These are phyloP conservation scores for Pantherophis alleghaniensis DNA, from an alignment of 2,797 vertebrate genomes.

Conservation along the genomic window DNA sequence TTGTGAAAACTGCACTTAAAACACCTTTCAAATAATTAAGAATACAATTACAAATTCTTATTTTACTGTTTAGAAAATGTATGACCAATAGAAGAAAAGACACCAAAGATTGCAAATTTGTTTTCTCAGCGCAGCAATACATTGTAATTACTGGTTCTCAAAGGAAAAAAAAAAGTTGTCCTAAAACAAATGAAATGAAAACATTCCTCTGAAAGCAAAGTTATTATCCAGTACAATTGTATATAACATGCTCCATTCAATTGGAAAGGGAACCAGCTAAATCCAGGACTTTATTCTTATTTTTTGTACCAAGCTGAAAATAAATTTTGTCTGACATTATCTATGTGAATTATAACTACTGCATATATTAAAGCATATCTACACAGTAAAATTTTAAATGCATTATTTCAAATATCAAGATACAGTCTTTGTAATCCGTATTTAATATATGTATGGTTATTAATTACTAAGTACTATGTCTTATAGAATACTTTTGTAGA, in stretches of 20 bases:
- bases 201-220: slow-evolving; percentile 41
- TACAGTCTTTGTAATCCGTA: neutral
- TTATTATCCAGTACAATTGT: slow-evolving; percentile 29
- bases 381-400: neutral
- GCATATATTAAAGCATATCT: neutral
- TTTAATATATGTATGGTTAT: neutral
- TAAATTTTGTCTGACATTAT: neutral
- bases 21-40: neutral
- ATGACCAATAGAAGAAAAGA: neutral
- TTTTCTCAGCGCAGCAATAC: neutral
- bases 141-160: slow-evolving; percentile 17
- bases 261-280: slow-evolving; percentile 20
- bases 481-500: neutral
- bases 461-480: neutral
- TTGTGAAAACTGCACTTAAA: neutral
- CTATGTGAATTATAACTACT: neutral
- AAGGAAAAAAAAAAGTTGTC: neutral
- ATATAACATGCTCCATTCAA: slow-evolving; percentile 14
- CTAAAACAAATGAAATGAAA: slow-evolving; percentile 1
- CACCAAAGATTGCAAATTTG: neutral
- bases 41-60: neutral
- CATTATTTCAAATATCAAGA: neutral
- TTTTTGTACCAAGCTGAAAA: neutral
- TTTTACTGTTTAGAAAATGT: neutral
- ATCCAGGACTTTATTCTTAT: neutral